Evolutionary conservation across 2,888 invertebrate species (phyloP).

Genomic region (Drosophila niveifrons): DNA sequence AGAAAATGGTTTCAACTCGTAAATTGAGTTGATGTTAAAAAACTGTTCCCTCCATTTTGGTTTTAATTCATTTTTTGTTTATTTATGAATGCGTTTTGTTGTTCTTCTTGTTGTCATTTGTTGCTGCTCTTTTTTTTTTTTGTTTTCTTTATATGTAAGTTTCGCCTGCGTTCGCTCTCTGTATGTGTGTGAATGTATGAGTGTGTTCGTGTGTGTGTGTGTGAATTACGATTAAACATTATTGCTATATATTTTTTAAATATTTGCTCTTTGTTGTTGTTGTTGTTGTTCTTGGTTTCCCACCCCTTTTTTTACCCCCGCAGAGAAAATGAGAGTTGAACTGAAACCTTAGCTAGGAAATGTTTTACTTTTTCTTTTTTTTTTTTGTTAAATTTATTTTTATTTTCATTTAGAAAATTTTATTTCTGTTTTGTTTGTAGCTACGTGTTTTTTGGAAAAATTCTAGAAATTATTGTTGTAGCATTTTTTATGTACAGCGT

Average conservation of each 20-base stretch:
- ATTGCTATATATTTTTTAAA: slow-evolving; percentile 50
- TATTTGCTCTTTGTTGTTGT: slow-evolving; percentile 48
- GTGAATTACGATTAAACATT: slow-evolving; percentile 41
- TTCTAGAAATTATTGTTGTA: slow-evolving; percentile 39
- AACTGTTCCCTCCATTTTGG: slow-evolving; percentile 80
- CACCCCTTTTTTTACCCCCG: slow-evolving; percentile 1
- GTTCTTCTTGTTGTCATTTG: slow-evolving; percentile 53
- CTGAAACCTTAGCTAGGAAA: slow-evolving; percentile 80
- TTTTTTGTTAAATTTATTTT: slow-evolving; percentile 6
- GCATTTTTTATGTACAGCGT: slow-evolving; percentile 60
- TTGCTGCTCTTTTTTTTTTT: slow-evolving; percentile 37
- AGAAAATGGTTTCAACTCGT: slow-evolving; percentile 58
- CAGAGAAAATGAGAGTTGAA: slow-evolving; percentile 41
- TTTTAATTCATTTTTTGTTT: slow-evolving; percentile 74
- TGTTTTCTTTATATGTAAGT: slow-evolving; percentile 32
- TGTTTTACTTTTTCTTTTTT: slow-evolving; percentile 22
- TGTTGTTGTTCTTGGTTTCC: slow-evolving; percentile 28
- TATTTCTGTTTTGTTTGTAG: slow-evolving; percentile 9
- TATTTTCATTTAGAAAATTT: slow-evolving; percentile 11
- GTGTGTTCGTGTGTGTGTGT: slow-evolving; percentile 12
- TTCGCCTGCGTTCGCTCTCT: slow-evolving; percentile 33
- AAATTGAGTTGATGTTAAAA: slow-evolving; percentile 63
- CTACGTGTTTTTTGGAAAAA: slow-evolving; percentile 23
- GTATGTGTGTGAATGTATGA: slow-evolving; percentile 11
- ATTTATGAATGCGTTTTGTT: slow-evolving; percentile 47